Percentiles rank a stretch among this genome's conserved stretches.
Evolutionary conservation across 2,113 vertebrate species (phyloP).

Genomic region (Protobothrops flavoviridis): DNA sequence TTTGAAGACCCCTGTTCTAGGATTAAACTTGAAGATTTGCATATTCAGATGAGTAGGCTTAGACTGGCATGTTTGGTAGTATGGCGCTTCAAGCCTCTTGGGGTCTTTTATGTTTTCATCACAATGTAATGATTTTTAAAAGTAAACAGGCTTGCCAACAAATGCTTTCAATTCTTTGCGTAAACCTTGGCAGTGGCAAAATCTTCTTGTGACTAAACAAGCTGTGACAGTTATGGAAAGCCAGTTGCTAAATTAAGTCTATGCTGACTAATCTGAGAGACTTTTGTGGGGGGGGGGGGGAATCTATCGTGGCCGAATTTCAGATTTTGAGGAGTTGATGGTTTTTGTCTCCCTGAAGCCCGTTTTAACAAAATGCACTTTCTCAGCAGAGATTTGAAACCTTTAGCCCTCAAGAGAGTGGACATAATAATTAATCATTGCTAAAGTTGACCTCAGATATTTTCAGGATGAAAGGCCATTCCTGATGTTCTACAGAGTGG

Average conservation of each 20-base stretch:
- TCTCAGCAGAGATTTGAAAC: not conserved
- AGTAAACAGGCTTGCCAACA: constrained; percentile 2
- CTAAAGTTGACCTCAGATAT: not conserved
- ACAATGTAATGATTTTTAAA: constrained; percentile 18
- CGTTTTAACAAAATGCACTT: not conserved
- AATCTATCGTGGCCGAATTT: not conserved
- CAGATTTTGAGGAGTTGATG: not conserved
- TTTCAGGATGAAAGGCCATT: not conserved
- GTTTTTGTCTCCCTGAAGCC: not conserved
- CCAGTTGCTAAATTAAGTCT: not conserved
- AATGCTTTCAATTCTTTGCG: constrained; percentile 13
- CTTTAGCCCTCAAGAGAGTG: not conserved
- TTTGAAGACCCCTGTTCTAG: not conserved
- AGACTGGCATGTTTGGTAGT: not conserved
- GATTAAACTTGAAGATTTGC: not conserved
- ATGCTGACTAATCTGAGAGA: not conserved
- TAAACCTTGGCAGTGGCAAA: not conserved
- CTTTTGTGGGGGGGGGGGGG: not conserved
- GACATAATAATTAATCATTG: not conserved
- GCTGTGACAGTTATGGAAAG: not conserved
- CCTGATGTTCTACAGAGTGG: not conserved
- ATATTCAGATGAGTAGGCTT: not conserved
- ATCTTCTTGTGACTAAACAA: not conserved
- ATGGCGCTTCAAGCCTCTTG: not conserved
- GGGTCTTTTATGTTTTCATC: constrained; percentile 13